Percentiles rank a stretch among this genome's conserved stretches.
Conservation (phyloP, 2,113 vertebrate species). For the Malurus melanocephalus region DNA sequence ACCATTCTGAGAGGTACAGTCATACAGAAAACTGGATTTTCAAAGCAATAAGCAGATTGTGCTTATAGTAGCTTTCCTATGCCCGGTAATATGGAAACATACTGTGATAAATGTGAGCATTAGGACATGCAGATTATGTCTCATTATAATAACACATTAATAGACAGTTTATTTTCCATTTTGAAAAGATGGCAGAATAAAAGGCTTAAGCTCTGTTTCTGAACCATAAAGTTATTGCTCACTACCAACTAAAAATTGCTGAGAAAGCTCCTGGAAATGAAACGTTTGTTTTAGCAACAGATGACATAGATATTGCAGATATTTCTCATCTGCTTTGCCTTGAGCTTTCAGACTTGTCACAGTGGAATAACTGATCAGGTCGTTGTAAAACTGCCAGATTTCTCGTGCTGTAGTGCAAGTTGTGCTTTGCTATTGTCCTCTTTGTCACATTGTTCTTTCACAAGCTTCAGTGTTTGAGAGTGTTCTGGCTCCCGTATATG, state of each 20-base stretch:
- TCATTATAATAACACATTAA: constrained; percentile 20
- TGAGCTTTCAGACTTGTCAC: neutral
- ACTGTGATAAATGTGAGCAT: constrained; percentile 16
- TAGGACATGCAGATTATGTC: neutral
- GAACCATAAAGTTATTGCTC: neutral
- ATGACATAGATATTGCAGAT: neutral
- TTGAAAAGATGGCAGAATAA: neutral
- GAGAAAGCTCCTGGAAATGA: neutral
- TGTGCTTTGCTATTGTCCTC: constrained; percentile 27
- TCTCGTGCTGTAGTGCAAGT: neutral
- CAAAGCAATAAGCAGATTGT: neutral
- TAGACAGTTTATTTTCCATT: neutral
- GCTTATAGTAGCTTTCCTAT: neutral
- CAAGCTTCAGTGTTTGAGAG: neutral
- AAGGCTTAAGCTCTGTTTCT: neutral
- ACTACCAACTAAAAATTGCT: neutral
- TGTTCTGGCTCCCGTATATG: neutral
- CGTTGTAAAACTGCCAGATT: constrained; percentile 8
- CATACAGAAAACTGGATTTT: constrained; percentile 1
- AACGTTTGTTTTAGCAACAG: neutral
- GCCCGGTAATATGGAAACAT: neutral
- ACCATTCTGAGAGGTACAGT: neutral
- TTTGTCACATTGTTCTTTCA: constrained; percentile 19
- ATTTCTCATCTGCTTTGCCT: neutral
- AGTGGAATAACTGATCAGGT: neutral